Evolutionary conservation across 1,140 invertebrate species (phyloP).

Genomic region (Rhagoletis pomonella): DNA sequence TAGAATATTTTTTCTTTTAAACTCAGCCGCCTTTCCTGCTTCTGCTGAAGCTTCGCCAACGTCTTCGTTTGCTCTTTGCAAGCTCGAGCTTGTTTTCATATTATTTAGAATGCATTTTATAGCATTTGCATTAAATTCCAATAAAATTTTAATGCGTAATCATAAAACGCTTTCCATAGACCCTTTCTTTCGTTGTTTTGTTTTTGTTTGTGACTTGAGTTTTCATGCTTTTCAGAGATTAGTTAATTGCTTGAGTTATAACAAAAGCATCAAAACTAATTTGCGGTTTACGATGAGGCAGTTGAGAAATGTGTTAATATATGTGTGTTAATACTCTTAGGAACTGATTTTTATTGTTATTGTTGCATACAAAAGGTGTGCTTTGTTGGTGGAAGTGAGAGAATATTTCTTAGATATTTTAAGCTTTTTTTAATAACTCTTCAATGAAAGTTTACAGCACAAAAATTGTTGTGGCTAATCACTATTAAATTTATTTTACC

Average conservation of each 20-base stretch:
- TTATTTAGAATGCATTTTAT: neutral
- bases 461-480: too few species aligned
- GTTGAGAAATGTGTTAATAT: conserved; percentile 15
- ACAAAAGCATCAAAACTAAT: conserved; percentile 3
- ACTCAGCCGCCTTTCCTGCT: neutral
- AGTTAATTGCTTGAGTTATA: neutral
- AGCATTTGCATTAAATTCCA: conserved; percentile 32
- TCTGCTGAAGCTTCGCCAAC: neutral
- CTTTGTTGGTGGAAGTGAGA: neutral
- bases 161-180: neutral
- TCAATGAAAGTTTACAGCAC: neutral
- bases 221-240: conserved; percentile 20
- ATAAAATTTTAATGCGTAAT: conserved; percentile 28
- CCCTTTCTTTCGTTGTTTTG: neutral
- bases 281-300: neutral
- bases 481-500: too few species aligned
- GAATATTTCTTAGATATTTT: neutral
- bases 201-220: neutral
- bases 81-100: neutral
- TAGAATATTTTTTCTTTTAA: conserved; percentile 32
- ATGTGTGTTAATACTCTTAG: conserved; percentile 1
- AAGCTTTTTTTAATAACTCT: neutral
- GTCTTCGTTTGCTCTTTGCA: neutral
- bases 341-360: neutral
- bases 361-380: neutral